Evolutionary conservation across 2,113 vertebrate species (phyloP), one percentile per base, ranked within the genome.

Genomic region (Elephas maximus): DNA sequence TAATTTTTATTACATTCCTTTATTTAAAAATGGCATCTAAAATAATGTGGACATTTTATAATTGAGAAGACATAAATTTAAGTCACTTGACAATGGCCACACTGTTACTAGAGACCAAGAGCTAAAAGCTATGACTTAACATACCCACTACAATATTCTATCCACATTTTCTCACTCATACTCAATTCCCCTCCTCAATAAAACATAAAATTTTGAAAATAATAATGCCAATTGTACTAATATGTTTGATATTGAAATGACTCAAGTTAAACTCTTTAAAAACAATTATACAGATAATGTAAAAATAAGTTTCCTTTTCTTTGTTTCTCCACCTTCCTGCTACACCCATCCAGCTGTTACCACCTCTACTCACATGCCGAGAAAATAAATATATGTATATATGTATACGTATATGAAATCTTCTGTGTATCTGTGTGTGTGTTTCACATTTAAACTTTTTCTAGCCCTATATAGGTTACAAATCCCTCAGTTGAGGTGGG

Each of bases 391-490:
- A 73, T 18, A 77, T 17, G 44, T 78, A 69, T 26, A 37, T 18
- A 78, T 71, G 2, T 44, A 51, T 10, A 26, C 26, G 1, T 44
- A 20, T 17, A 77, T 51, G 62, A 83, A 2, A 69, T 15, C 28
- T 69, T 4, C 20, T 63, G 28, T 20, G 14, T 24, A 2, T 21
- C 9, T 23, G 4, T 30, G 8, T 12, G 14, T 24, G 3, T 21
- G 63, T 92, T 87, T 76, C 51, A 81, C 18, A 65, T 87, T 73
- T 78, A 67, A 85, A 82, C 5, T 92, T 74, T 74, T 51, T 69
- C 21, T 63, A 41, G 74, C 3, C 41, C 12, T 45, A 30, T n/a
- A 79, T 77, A 30, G 8, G 28, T 87, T 76, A 91, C 1, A 23
- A 94, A 80, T 3, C 45, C 62, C 33, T 92, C 37, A 48, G 53